Evolutionary conservation across 2,888 invertebrate genomes (phyloP).

Genomic region (Eilema sororculum): DNA sequence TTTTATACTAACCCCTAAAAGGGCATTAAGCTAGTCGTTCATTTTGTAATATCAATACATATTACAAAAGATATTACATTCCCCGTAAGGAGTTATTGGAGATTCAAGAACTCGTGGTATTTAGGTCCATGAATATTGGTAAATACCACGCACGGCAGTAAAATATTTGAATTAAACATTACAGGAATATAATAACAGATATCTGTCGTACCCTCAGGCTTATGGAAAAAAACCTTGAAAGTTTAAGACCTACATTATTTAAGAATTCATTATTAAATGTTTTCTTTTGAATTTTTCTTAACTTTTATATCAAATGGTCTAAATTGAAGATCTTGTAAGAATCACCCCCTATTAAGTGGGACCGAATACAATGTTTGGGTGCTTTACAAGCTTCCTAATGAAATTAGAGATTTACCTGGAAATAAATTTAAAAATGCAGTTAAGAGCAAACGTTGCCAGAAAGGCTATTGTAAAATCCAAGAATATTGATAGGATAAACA

Average conservation of each 20-base stretch:
- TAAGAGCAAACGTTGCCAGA: no score
- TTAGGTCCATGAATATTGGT: not conserved
- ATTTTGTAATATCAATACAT: not conserved
- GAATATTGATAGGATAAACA: no score
- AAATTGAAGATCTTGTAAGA: not conserved
- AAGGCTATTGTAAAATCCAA: no score
- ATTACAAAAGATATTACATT: not conserved
- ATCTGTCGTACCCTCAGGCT: not conserved
- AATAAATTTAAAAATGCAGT: no score
- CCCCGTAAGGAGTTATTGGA: slow-evolving; percentile 5
- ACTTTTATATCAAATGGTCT: not conserved
- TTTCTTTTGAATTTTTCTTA: not conserved
- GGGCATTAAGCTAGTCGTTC: not conserved
- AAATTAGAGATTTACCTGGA: no score
- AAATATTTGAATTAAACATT: slow-evolving; percentile 11
- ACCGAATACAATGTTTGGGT: no score
- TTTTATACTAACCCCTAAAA: not conserved
- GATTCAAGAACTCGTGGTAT: slow-evolving; percentile 6
- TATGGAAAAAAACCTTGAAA: not conserved
- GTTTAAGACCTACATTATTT: not conserved
- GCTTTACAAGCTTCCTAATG: no score
- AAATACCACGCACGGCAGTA: not conserved
- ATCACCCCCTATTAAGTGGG: no score
- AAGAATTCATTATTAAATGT: not conserved
- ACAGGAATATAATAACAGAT: not conserved